Base-by-base conservation (phyloP, 1,140 invertebrate genomes). In the Coenobita brevimanus region DNA sequence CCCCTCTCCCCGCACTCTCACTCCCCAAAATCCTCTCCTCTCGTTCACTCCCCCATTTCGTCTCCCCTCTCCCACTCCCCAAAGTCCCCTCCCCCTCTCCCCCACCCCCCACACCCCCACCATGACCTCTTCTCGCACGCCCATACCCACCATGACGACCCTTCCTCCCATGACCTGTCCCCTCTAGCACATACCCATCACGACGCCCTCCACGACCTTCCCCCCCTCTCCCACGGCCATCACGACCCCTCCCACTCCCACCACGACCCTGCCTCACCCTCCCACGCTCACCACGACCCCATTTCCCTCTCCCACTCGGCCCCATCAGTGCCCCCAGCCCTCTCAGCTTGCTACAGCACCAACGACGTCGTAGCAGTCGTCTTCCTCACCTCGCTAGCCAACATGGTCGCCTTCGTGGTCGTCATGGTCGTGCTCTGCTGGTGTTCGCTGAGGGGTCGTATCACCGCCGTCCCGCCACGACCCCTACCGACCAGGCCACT, bases 341-440 rank as follows among this genome's bases (percentile, higher is more conserved):
- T 57, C 78, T 33, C n/a, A 54, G 27, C 54, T 50, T 86, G 84
- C 62, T 86, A 86, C 62, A 79, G 60, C 24, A 86, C 84, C 43
- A 80, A 86, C 76, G 84, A 86, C 57, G 41, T 86, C 24, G 76
- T 86, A n/a, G 75, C 78, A 75, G 84, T 79, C 10, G 76, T 86
- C 8, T 80, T 86, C 27, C 73, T 86, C 0, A 86, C 84, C 3
- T 80, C 84, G 24, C 57, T 86, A 1, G 75, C 41, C 36, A 86
- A 86, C 75, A 50, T 86, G 84, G 84, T 86, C 50, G 60, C 41
- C 17, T 86, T 86, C 75, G 60, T 86, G 75, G 33, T 86, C 6
- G 84, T 86, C 57, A 86, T 75, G 33, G 41, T 86, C 57, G 38
- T 33, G 24, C 46, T 86, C 24, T 86, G 84, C 43, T 86, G 84